Percentiles rank a stretch among this genome's conserved stretches.
Evolutionary conservation across 53 echinoderm and acorn worm genomes (phyloP).

Genomic region (Zoroaster sp.): DNA sequence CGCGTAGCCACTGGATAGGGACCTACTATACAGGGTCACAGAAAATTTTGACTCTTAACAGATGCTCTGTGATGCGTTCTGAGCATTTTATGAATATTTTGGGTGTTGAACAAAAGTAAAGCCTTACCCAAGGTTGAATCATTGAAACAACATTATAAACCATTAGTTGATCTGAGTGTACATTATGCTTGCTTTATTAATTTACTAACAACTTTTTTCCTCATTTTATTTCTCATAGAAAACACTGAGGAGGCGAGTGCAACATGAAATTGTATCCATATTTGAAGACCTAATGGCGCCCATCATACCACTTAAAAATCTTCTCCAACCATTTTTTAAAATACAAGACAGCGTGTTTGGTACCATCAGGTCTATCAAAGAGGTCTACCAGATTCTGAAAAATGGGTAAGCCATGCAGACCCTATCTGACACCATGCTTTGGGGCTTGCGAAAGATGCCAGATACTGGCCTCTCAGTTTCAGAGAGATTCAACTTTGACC

Average conservation of each 20-base stretch:
- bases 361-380: slow-evolving; percentile 39
- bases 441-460: no score
- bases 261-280: slow-evolving; percentile 34
- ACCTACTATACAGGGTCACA: no score
- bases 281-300: slow-evolving; percentile 39
- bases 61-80: no score
- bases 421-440: no score
- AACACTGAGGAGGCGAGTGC: slow-evolving; percentile 14
- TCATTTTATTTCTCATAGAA: neutral
- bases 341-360: slow-evolving; percentile 16
- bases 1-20: no score
- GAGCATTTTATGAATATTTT: neutral
- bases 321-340: slow-evolving; percentile 46
- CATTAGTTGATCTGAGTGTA: neutral
- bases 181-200: neutral
- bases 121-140: no score
- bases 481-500: neutral
- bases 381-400: slow-evolving; percentile 46
- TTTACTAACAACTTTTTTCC: neutral
- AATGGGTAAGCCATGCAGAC: slow-evolving; percentile 13
- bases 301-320: slow-evolving; percentile 13
- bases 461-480: neutral
- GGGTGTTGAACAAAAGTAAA: no score
- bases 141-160: no score
- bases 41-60: no score